Evolutionary conservation across 2,797 vertebrate genomes (phyloP).

Genomic region (Pelochelys cantorii): DNA sequence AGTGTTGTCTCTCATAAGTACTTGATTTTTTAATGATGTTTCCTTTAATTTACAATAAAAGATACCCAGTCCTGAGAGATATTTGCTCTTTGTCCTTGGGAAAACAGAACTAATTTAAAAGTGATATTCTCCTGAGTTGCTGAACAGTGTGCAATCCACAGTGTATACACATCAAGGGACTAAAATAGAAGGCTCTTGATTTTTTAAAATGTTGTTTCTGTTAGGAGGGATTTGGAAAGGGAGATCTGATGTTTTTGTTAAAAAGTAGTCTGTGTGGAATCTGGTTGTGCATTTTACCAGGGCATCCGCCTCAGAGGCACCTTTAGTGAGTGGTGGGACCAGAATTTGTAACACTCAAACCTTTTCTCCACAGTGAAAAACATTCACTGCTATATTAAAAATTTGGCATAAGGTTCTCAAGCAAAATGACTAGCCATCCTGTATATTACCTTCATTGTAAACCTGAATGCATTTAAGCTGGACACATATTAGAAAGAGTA

Average conservation of each 20-base stretch:
- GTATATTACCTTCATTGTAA: background rate
- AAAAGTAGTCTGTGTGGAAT: background rate
- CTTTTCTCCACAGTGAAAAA: background rate
- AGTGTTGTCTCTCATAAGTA: background rate
- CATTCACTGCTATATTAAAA: background rate
- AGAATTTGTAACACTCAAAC: background rate
- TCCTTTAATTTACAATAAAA: conserved; percentile 17
- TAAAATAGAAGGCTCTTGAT: conserved; percentile 55
- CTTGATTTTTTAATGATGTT: conserved; percentile 2
- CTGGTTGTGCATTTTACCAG: conserved; percentile 58
- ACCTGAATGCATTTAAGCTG: background rate
- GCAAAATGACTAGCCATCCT: background rate
- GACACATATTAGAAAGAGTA: background rate
- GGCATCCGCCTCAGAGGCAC: conserved; percentile 38
- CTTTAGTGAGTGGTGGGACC: background rate
- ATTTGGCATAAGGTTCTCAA: background rate
- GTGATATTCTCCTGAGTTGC: conserved; percentile 27
- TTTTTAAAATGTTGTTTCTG: conserved; percentile 68
- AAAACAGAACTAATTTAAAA: conserved; percentile 51
- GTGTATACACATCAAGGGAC: conserved; percentile 53
- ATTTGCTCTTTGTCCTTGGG: conserved; percentile 32
- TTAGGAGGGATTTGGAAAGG: conserved; percentile 58
- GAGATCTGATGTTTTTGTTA: background rate
- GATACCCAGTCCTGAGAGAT: conserved; percentile 10
- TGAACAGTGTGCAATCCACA: background rate